These are phyloP conservation scores for Etheostoma cragini DNA, from an alignment of 2,113 vertebrate genomes.

Conservation along the genomic window DNA sequence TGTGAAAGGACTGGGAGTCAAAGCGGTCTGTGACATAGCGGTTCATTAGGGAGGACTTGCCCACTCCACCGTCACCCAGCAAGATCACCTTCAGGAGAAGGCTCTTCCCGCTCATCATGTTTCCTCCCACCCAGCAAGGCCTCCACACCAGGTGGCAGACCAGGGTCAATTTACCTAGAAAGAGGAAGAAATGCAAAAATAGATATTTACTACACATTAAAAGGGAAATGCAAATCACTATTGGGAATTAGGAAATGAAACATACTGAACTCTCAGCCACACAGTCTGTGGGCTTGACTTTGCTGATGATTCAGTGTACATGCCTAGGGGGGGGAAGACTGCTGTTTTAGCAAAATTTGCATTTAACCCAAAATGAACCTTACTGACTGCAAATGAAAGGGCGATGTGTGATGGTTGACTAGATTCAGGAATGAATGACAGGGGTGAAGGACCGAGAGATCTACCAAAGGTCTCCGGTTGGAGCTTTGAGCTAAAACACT, in stretches of 20 bases:
- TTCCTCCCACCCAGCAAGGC: conserved; percentile 60
- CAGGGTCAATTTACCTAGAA: conserved; percentile 66
- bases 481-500: not conserved
- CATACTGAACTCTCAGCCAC: not conserved
- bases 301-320: not conserved
- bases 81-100: conserved; percentile 96
- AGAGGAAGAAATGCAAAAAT: conserved; percentile 18
- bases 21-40: conserved; percentile 98
- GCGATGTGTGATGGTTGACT: conserved; percentile 51
- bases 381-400: not conserved
- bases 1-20: conserved; percentile 97
- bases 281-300: not conserved
- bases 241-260: conserved; percentile 15
- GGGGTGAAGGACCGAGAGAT: conserved; percentile 58
- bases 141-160: conserved; percentile 60
- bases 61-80: conserved; percentile 95
- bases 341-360: not conserved
- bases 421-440: conserved; percentile 32
- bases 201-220: not conserved
- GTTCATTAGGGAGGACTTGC: conserved; percentile 98
- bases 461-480: conserved; percentile 43
- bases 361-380: conserved; percentile 9
- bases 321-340: not conserved
- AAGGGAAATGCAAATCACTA: not conserved
- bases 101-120: conserved; percentile 94